Base-by-base conservation (phyloP, 1,140 invertebrate genomes). In the Pseudomyrmex pallidus region DNA sequence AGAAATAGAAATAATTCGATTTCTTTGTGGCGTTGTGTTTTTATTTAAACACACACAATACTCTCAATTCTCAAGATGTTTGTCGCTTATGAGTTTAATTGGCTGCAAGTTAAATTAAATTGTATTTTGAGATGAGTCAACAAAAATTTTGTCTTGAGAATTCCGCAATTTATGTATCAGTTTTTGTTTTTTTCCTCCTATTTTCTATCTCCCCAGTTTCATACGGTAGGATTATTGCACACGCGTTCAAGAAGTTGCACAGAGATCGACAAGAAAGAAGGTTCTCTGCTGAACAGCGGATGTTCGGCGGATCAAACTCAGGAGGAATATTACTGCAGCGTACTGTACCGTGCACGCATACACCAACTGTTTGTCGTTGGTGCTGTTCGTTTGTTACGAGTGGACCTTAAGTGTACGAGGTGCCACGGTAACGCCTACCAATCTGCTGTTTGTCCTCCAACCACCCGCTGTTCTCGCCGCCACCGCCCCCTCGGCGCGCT, bases 381-480 rank as follows among this genome's bases (percentile, higher is more conserved):
- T 66, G 77, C 74, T 59, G 82, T 84, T 84, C 82, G 70, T 86
- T 87, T 85, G 86, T 87, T 86, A 86, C 84, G 64, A 50, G 78
- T 82, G 84, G 70, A 74, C 84, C 85, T 87, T 87, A 87, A 87
- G 86, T 87, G 86, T 77, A 74, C 59, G 78, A 87, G 66, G 85
- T 61, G 73, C 52, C 80, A 59, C 64, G 90, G 85, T 91, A 91
- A 91, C 90, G 88, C 89, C 83, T 87, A 85, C 84, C 88, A 87
- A 86, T 61, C 90, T 89, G 89, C 85, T 89, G 90, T 91, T 91
- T 91, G 91, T 80, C 91, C 85, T 82, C 78, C 20, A 35, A 76
- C 84, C 57, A 70, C 56, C 85, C 73, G 57, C 72, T 74, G 59
- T 52, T 59, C 66, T 63, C 52, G 25, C 66, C 25, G 63, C 83